A percentile compares a stretch with the other conserved stretches of the same genome.
Conservation (phyloP, 2,888 invertebrate species). For the Perdita meconis region DNA sequence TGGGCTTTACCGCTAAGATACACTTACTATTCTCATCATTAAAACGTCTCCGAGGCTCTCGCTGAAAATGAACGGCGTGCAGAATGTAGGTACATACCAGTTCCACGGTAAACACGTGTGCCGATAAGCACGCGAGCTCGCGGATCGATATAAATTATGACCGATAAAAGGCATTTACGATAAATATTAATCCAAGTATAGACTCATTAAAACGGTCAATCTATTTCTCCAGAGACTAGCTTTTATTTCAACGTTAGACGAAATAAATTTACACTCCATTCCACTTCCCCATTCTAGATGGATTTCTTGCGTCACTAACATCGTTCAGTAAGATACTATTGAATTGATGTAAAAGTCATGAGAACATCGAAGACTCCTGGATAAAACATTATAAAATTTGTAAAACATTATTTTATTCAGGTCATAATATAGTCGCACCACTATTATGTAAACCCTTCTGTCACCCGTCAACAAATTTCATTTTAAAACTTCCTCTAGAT, state of each 20-base stretch:
- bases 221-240: constrained; percentile 14
- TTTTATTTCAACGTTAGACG: constrained; percentile 12
- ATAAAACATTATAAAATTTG: no score
- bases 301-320: background rate
- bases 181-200: constrained; percentile 46
- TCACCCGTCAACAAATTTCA: no score
- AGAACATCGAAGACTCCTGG: no score
- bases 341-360: no score
- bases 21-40: constrained; percentile 64
- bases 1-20: constrained; percentile 58
- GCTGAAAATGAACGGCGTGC: constrained; percentile 42
- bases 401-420: no score
- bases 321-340: background rate
- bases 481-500: no score
- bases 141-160: constrained; percentile 43
- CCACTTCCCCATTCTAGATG: background rate
- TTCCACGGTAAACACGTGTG: constrained; percentile 42
- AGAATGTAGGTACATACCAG: constrained; percentile 30
- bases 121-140: constrained; percentile 39
- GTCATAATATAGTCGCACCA: no score
- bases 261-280: constrained; percentile 33
- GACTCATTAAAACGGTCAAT: constrained; percentile 53
- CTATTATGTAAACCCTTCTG: no score
- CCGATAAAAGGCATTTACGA: constrained; percentile 47
- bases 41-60: constrained; percentile 54